phyloP scores from a whole-genome alignment of 2,113 vertebrate species.

The Neodontobutis hainanensis region DNA sequence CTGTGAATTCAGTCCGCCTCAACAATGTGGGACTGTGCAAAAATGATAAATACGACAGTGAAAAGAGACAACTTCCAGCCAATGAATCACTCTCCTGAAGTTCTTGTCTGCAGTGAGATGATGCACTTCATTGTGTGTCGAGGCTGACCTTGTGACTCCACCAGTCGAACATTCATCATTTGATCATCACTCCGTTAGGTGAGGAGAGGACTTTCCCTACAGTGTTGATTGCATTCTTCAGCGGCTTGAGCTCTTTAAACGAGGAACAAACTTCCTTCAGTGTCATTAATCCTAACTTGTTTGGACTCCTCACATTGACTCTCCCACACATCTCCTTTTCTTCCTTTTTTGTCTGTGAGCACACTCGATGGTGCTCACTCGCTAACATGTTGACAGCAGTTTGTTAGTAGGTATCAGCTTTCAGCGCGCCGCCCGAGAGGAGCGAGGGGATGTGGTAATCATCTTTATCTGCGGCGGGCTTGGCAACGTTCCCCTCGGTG shows the following conservation, averaged over 20 bases:
- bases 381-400: slow-evolving; percentile 78
- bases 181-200: slow-evolving; percentile 39
- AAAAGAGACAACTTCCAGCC: slow-evolving; percentile 17
- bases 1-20: slow-evolving; percentile 10
- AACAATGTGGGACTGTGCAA: slow-evolving; percentile 31
- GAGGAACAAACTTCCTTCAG: slow-evolving; percentile 46
- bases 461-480: slow-evolving; percentile 77
- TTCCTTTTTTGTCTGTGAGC: slow-evolving; percentile 48
- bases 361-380: slow-evolving; percentile 62
- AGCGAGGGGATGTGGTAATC: slow-evolving; percentile 82
- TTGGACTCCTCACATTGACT: slow-evolving; percentile 64
- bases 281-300: slow-evolving; percentile 68
- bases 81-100: slow-evolving; percentile 6
- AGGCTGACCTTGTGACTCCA: slow-evolving; percentile 26
- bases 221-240: slow-evolving; percentile 69
- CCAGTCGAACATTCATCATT: slow-evolving; percentile 38
- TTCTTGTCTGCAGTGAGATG: not conserved
- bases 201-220: slow-evolving; percentile 49
- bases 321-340: slow-evolving; percentile 58
- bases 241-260: slow-evolving; percentile 52
- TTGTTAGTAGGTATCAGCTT: slow-evolving; percentile 80
- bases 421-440: slow-evolving; percentile 74
- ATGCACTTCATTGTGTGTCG: not conserved
- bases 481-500: slow-evolving; percentile 73
- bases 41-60: slow-evolving; percentile 36